Conservation (phyloP, 92 coral and sea anemone species). For the Blastomussa wellsi region DNA sequence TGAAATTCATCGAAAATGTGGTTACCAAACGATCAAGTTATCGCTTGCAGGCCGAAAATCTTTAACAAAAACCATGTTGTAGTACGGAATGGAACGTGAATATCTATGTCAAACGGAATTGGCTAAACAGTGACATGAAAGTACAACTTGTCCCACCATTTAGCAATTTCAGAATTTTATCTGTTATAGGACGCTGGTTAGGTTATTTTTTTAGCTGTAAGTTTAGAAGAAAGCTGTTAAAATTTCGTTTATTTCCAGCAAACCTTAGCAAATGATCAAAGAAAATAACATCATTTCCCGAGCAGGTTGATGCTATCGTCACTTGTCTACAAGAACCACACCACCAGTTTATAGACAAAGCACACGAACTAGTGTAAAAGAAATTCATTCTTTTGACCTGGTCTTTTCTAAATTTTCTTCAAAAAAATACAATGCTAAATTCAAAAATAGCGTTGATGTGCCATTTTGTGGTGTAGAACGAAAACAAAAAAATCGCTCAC, state of each 20-base stretch:
- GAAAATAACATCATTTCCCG: conserved; percentile 5
- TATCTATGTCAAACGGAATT: not conserved
- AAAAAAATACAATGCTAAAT: not conserved
- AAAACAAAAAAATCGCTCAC: not conserved
- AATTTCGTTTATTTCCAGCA: not conserved
- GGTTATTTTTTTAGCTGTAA: not conserved
- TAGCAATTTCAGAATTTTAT: not conserved
- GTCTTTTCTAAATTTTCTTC: not conserved
- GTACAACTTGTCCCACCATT: not conserved
- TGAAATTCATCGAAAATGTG: not conserved
- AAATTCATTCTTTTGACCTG: not conserved
- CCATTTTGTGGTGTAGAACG: not conserved
- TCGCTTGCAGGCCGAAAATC: not conserved
- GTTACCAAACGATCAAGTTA: not conserved
- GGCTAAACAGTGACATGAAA: not conserved
- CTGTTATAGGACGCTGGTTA: not conserved
- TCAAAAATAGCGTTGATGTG: not conserved
- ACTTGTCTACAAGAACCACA: not conserved
- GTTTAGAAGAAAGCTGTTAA: not conserved
- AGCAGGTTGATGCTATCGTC: not conserved
- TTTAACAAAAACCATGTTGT: not conserved
- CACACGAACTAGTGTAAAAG: not conserved
- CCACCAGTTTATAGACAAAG: conserved; percentile 19
- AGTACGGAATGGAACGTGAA: not conserved
- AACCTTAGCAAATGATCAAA: not conserved